phyloP scores from a whole-genome alignment of 1,140 invertebrate species.

The Achroia grisella region DNA sequence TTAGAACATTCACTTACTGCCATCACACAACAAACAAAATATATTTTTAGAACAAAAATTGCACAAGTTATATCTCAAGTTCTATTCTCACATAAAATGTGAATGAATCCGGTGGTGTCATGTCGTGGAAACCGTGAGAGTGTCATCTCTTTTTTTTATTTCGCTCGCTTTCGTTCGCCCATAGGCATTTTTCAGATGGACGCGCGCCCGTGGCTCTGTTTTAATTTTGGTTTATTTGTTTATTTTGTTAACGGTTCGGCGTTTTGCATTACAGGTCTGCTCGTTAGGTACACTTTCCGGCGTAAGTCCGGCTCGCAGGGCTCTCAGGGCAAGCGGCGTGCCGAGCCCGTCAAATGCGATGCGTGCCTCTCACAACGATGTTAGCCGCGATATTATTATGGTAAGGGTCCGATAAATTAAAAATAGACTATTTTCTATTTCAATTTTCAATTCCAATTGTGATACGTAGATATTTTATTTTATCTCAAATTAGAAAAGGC shows the following conservation, averaged over 20 bases:
- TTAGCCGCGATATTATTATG: conserved; percentile 57
- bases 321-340: conserved; percentile 66
- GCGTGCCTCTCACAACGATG: conserved; percentile 73
- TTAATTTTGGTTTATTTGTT: conserved; percentile 44
- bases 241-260: conserved; percentile 69
- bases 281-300: conserved; percentile 75
- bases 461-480: not conserved
- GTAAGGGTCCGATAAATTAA: conserved; percentile 50
- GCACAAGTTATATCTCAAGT: conserved; percentile 23
- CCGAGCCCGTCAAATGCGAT: conserved; percentile 68
- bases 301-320: conserved; percentile 73
- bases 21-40: conserved; percentile 25
- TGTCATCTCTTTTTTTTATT: conserved; percentile 40
- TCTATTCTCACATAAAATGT: conserved; percentile 41
- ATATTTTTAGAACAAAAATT: conserved; percentile 24
- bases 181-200: conserved; percentile 63
- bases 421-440: conserved; percentile 2
- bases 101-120: conserved; percentile 44
- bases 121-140: conserved; percentile 45
- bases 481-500: conserved; percentile 29
- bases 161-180: conserved; percentile 58
- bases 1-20: conserved; percentile 21
- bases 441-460: conserved; percentile 1
- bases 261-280: conserved; percentile 74
- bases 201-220: conserved; percentile 44